A percentile compares a stretch with the other conserved stretches of the same genome.
Evolutionary conservation across 2,797 vertebrate species (phyloP).

Genomic region (Schizopygopsis pylzovi): DNA sequence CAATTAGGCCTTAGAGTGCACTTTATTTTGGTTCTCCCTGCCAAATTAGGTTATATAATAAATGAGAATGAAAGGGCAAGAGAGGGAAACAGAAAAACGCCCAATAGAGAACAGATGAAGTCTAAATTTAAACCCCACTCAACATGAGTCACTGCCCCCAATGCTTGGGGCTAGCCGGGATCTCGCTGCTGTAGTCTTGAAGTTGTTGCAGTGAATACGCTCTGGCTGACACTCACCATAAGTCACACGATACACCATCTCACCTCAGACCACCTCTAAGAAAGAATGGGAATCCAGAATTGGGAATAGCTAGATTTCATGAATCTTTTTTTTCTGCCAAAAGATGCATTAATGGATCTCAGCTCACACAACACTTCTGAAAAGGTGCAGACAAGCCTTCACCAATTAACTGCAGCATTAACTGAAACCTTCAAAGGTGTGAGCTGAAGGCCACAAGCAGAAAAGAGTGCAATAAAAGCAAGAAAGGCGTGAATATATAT

Average conservation of each 20-base stretch:
- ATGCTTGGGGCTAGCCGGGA: conserved; percentile 36
- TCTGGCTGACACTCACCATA: background rate
- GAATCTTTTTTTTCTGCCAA: too few relatives aligned
- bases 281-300: background rate
- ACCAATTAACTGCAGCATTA: background rate
- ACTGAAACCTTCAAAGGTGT: background rate
- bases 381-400: conserved; percentile 15
- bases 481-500: background rate
- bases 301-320: background rate
- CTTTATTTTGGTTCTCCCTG: conserved; percentile 71
- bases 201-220: background rate
- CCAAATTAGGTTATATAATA: conserved; percentile 80
- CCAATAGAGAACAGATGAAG: conserved; percentile 74
- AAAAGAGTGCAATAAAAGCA: background rate
- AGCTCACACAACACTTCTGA: conserved; percentile 1
- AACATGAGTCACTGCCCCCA: conserved; percentile 65
- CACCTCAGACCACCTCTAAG: conserved; percentile 18
- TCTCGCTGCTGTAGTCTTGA: conserved; percentile 22
- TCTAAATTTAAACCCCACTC: conserved; percentile 74
- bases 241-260: conserved; percentile 12
- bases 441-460: background rate
- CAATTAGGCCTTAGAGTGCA: conserved; percentile 79
- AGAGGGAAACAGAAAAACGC: conserved; percentile 58
- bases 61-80: conserved; percentile 55
- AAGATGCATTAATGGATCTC: conserved; percentile 1